Evolutionary conservation across 2,888 invertebrate genomes (phyloP).

Genomic region (Philereme vetulata): DNA sequence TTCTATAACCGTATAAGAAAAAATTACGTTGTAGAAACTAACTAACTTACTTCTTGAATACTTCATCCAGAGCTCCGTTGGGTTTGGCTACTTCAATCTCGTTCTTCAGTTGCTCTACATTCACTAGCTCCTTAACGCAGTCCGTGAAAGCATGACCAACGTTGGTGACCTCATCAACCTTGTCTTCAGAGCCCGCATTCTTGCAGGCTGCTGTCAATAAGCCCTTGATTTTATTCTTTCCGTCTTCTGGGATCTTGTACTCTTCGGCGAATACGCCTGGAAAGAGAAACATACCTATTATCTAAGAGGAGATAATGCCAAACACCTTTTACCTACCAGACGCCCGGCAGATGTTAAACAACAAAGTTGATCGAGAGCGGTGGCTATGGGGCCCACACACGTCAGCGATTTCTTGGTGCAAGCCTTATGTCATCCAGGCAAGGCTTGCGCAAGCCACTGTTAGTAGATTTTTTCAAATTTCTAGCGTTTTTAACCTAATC

Average conservation of each 20-base stretch:
- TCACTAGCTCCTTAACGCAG: constrained; percentile 85
- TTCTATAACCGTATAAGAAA: no score
- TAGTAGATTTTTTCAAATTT: no score
- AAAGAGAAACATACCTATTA: constrained; percentile 23
- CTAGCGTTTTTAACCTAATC: no score
- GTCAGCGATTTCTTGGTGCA: no score
- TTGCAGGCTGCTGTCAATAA: constrained; percentile 51
- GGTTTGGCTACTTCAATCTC: constrained; percentile 90
- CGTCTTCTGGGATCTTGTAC: constrained; percentile 41
- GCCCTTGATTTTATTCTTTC: constrained; percentile 42
- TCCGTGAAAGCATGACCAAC: constrained; percentile 58
- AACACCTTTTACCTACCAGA: no score
- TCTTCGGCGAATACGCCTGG: constrained; percentile 60
- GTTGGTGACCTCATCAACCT: constrained; percentile 47
- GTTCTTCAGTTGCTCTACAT: constrained; percentile 82
- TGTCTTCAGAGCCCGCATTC: constrained; percentile 60
- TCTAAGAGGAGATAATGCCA: no score
- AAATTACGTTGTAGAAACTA: no score
- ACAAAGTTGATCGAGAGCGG: no score
- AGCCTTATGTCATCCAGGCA: no score
- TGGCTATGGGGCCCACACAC: no score
- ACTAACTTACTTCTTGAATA: constrained; percentile 85
- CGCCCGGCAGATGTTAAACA: no score
- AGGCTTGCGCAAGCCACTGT: no score
- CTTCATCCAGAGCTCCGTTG: constrained; percentile 88